Base-by-base conservation (phyloP, 2,797 vertebrate species). In the Megalops cyprinoides region DNA sequence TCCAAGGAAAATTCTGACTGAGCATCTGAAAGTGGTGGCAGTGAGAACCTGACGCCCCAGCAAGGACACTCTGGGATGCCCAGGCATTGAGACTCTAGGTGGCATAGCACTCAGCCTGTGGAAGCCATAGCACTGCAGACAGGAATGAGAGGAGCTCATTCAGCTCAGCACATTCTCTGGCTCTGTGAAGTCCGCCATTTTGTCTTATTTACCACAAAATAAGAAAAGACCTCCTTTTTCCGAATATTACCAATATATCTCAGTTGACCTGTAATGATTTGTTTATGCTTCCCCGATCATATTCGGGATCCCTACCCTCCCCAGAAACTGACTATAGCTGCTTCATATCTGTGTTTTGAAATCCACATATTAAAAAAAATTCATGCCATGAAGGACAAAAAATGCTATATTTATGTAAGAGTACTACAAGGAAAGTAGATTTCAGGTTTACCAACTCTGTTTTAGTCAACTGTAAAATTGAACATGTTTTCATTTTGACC, bases 151-250 rank as follows among this genome's bases (percentile, higher is more conserved):
- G 39, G 37, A 73, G 44, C 20, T 46, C 39, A 20, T 46, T 15
- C 42, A 73, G 73, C 73, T 78, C 71, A 31, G 34, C 65, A 60
- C 74, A 2, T n/a, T 44, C 76, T 28, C 23, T 23, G 6, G 42
- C 42, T n/a, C 15, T n/a, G 1, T 71, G 53, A n/a, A n/a, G 31
- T 42, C 81, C n/a, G 69, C 81, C 81, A 74, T 78, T 79, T 58
- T 78, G 81, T 60, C 37, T 49, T n/a, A n/a, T n/a, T n/a, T n/a
- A n/a, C n/a, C n/a, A n/a, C n/a, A n/a, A n/a, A n/a, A n/a, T n/a
- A n/a, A n/a, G 89, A 90, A 90, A 69, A 85, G 39, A 88, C 62
- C 80, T 82, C 80, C 79, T 82, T 86, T 89, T 86, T 91, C 48
- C 89, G 85, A 87, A 88, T 87, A 91, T 69, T 58, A 83, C 83